A percentile compares a stretch with the other conserved stretches of the same genome.
phyloP scores from a whole-genome alignment of 2,888 invertebrate genomes.

The Lymantria monacha region DNA sequence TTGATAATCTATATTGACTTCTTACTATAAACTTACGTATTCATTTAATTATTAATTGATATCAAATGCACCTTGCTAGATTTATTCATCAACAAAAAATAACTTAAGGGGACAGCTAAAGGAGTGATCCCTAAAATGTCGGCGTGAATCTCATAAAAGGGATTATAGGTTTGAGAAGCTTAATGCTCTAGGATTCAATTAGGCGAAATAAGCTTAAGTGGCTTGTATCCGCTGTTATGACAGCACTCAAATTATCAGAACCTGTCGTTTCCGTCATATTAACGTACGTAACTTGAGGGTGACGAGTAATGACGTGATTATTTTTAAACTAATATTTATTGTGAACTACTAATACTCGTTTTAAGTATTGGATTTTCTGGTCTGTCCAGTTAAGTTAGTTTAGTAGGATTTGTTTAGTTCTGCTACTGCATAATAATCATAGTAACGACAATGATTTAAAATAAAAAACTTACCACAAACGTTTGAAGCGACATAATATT shows the following conservation, averaged over 20 bases:
- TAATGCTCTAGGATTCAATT: slow-evolving; percentile 81
- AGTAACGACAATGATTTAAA: no score
- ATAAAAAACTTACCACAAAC: no score
- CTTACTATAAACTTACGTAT: not conserved
- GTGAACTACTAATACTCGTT: slow-evolving; percentile 3
- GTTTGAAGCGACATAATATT: no score
- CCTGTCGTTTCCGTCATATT: slow-evolving; percentile 65
- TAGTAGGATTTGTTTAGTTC: no score
- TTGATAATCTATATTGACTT: not conserved
- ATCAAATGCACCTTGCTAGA: slow-evolving; percentile 49
- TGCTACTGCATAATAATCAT: no score
- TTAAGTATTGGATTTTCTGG: no score
- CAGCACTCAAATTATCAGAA: slow-evolving; percentile 73
- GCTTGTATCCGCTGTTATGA: slow-evolving; percentile 78
- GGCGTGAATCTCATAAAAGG: slow-evolving; percentile 76
- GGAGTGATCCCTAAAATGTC: slow-evolving; percentile 62
- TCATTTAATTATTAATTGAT: slow-evolving; percentile 8
- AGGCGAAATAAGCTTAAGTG: slow-evolving; percentile 80
- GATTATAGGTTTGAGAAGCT: slow-evolving; percentile 72
- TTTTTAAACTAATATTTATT: slow-evolving; percentile 17
- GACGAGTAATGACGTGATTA: slow-evolving; percentile 48
- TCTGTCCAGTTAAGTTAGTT: no score
- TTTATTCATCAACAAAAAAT: slow-evolving; percentile 56
- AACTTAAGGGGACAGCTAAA: slow-evolving; percentile 56
- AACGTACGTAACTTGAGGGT: slow-evolving; percentile 36